These are phyloP conservation scores for Puma concolor DNA, from an alignment of 2,113 vertebrate genomes.

Conservation along the genomic window DNA sequence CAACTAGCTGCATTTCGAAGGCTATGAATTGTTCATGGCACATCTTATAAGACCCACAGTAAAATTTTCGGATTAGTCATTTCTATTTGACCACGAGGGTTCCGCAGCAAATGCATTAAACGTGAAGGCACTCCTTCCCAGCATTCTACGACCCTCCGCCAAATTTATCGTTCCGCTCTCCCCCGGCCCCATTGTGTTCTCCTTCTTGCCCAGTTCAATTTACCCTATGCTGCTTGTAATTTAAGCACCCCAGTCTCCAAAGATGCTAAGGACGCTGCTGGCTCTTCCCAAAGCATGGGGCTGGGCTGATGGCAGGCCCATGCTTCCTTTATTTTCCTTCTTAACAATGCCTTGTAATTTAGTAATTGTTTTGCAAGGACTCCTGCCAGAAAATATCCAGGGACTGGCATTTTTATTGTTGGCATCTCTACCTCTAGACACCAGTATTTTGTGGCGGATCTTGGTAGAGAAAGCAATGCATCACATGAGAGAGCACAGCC, in stretches of 20 bases:
- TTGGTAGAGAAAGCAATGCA: not conserved
- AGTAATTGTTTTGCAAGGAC: not conserved
- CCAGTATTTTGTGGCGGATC: rapidly evolving
- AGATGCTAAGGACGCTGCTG: no score
- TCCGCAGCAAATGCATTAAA: not conserved
- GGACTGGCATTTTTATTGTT: not conserved
- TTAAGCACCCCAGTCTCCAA: not conserved
- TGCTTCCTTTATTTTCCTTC: not conserved
- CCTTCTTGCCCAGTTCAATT: not conserved
- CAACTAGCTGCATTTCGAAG: not conserved
- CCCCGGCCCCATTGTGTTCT: rapidly evolving
- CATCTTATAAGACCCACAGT: not conserved
- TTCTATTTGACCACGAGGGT: not conserved
- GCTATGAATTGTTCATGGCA: not conserved
- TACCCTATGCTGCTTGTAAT: not conserved
- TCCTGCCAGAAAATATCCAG: not conserved
- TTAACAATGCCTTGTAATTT: not conserved
- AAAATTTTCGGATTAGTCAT: not conserved
- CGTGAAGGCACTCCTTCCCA: rapidly evolving
- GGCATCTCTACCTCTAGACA: not conserved
- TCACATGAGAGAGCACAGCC: not conserved
- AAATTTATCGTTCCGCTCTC: not conserved
- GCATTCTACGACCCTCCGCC: not conserved
- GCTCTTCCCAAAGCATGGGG: not conserved
- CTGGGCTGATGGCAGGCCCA: not conserved